Conservation (phyloP, 2,888 invertebrate species). For the Allophyes oxyacanthae region DNA sequence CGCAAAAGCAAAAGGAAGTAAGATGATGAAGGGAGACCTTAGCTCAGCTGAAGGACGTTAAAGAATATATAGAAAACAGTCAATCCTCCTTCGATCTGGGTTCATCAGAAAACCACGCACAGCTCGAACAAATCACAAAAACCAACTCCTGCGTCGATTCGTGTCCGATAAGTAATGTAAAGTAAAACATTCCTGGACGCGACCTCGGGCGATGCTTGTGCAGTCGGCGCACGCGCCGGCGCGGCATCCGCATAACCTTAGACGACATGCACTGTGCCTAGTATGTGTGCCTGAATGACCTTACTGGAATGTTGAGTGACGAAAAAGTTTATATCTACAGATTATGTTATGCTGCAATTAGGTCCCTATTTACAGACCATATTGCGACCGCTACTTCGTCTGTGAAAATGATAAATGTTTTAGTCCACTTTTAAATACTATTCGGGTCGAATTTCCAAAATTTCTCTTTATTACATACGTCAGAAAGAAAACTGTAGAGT, state of each 20-base stretch:
- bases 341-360: constrained; percentile 19
- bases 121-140: constrained; percentile 17
- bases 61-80: too few species aligned
- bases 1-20: too few species aligned
- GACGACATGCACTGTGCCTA: constrained; percentile 58
- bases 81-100: background rate
- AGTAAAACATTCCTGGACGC: constrained; percentile 71
- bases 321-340: constrained; percentile 26
- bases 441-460: too few species aligned
- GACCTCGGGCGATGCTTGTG: constrained; percentile 78
- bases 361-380: too few species aligned
- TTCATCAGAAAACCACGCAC: background rate
- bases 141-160: constrained; percentile 33
- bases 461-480: too few species aligned
- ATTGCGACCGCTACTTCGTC: too few species aligned
- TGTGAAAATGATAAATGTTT: too few species aligned
- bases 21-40: too few species aligned
- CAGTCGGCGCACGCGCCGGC: constrained; percentile 77
- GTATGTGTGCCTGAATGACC: constrained; percentile 55
- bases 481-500: too few species aligned
- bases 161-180: constrained; percentile 61
- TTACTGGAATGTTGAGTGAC: constrained; percentile 48
- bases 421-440: too few species aligned
- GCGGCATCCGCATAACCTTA: constrained; percentile 85
- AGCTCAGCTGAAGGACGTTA: too few species aligned